Evolutionary conservation across 2,888 invertebrate species (phyloP), one percentile per base, ranked within the genome.

Genomic region (Meteorus cinctellus): DNA sequence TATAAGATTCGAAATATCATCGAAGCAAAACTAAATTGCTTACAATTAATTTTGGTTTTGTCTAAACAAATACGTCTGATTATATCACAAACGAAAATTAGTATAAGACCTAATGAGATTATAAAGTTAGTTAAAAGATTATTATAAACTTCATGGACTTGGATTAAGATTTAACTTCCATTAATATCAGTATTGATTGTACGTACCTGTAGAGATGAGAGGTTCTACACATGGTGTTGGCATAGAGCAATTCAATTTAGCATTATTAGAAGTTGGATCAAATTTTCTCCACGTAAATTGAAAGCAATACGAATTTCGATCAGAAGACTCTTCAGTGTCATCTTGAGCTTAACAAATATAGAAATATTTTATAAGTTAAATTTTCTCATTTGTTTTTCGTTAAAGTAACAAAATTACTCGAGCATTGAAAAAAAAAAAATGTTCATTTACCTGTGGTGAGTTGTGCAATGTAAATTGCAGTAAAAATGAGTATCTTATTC

Each of bases 251-350:
- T 74, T 77, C 48, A 63, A 45, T 12, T 34, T 73, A 12, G 19
- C 8, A n/a, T 67, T 31, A 5, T 48, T 4, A 1, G 36, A 14
- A n/a, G 72, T 69, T 62, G 72, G 74, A 62, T 82, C 80, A 31
- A 73, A 68, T 6, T 59, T 63, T 24, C 78, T 71, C 88, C 88
- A 88, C 31, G 85, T 86, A 34, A 84, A 87, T n/a, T 80, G 67
- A 69, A 85, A 87, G 68, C 89, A 89, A 27, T 81, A 78, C 41
- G 81, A 45, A 29, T 62, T 12, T 10, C 41, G 31, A 24, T 34
- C 65, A 19, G 16, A 1, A 24, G 24, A 24, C 24, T 24, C 24
- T 24, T 24, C 24, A 12, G 8, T 3, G 8, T 65, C 36, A 19
- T 8, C n/a, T 55, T 55, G 19, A 6, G n/a, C 19, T 55, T 55